phyloP scores from a whole-genome alignment of 2,888 invertebrate species.

The Tineola bisselliella region DNA sequence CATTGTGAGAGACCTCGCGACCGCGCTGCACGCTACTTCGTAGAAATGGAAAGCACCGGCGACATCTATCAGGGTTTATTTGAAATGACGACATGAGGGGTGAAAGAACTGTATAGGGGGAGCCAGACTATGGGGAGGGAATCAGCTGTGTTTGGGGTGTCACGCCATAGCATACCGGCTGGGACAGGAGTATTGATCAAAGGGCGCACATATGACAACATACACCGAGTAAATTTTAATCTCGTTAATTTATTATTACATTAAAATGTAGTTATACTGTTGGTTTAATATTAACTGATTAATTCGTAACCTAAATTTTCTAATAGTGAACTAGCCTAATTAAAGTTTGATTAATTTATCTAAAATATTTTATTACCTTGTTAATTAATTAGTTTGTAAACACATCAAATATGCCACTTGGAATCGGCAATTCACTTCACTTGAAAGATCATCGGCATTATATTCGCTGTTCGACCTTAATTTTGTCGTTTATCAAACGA shows the following conservation, averaged over 20 bases:
- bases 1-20: background rate
- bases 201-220: constrained; percentile 45
- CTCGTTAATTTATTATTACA: background rate
- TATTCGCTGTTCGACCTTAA: constrained; percentile 14
- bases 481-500: constrained; percentile 7
- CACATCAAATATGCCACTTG: background rate
- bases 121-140: constrained; percentile 30
- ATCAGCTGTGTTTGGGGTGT: constrained; percentile 63
- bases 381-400: background rate
- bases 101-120: constrained; percentile 47
- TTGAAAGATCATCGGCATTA: background rate
- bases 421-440: background rate
- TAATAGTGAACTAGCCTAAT: background rate
- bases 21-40: constrained; percentile 16
- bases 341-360: background rate
- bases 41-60: constrained; percentile 38
- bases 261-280: background rate
- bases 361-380: background rate
- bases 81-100: constrained; percentile 38
- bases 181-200: constrained; percentile 63
- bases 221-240: constrained; percentile 28
- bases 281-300: background rate
- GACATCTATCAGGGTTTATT: constrained; percentile 25
- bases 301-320: background rate
- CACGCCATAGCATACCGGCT: constrained; percentile 53